Conservation (phyloP, 2,113 vertebrate genomes). For the Dermatemys mawii region DNA sequence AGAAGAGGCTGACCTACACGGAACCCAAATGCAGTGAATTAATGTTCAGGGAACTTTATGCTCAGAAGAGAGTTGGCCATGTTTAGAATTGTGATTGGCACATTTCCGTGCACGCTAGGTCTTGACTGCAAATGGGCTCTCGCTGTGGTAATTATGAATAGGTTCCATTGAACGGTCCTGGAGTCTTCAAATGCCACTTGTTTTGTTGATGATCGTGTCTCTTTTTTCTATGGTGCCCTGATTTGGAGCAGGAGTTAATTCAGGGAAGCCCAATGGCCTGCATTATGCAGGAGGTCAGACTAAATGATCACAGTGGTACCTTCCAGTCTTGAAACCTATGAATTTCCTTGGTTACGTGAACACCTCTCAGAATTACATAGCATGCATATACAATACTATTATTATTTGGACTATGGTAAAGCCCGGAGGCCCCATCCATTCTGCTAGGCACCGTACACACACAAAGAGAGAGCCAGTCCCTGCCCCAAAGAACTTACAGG, state of each 20-base stretch:
- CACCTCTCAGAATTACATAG: neutral
- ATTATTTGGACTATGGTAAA: neutral
- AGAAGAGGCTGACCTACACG: neutral
- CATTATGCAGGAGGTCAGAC: neutral
- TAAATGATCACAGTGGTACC: neutral
- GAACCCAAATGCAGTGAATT: neutral
- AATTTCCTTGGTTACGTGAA: neutral
- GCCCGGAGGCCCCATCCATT: neutral
- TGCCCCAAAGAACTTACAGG: neutral
- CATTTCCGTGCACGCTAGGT: neutral
- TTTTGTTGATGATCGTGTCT: neutral
- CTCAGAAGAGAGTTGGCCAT: neutral
- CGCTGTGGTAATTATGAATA: neutral
- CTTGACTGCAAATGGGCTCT: neutral
- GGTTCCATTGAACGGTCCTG: neutral
- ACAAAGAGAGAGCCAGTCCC: neutral
- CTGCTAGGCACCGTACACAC: neutral
- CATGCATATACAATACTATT: neutral
- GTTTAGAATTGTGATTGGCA: neutral
- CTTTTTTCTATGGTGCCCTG: neutral
- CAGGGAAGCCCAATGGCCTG: neutral
- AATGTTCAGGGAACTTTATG: neutral
- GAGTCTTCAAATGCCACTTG: fast-evolving
- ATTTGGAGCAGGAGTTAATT: neutral
- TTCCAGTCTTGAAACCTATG: neutral